Base-by-base conservation (phyloP, 64 coral and sea anemone species). In the Stichodactyla helianthus region DNA sequence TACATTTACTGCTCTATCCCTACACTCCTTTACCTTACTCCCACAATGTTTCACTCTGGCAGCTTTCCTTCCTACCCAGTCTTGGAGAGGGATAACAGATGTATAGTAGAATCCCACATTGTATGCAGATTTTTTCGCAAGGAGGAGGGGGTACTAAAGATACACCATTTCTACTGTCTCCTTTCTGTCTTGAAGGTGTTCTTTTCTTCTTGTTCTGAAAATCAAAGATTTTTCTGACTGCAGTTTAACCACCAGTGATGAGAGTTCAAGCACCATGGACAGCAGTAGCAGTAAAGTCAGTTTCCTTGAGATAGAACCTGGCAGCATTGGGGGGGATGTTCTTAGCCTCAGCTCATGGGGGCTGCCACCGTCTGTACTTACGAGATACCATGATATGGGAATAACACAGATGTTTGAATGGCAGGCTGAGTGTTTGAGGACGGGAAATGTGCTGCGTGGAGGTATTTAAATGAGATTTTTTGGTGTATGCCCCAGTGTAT, bases 361-460 rank as follows among this genome's bases (percentile, higher is more conserved):
- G 23, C 82, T 99, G 14, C 93, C 97, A 4, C 74, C 88, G 15
- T 67, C 80, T 2, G 90, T 99, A 18, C 88, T 95, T 10, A 77
- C 82, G 18, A 79, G 86, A 54, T 99, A 99, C 63, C 62, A 93
- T 52, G 88, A 99, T 16, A 85, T 90, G 76, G 93, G 93, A 6
- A 99, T 99, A n/a, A 95, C 97, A 25, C 81, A 86, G 19, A 99
- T 99, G 97, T 99, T 99, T 86, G 88, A 99, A 50, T 99, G 97
- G 97, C 97, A 99, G 51, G 93, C 93, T 54, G 89, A 90, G 54
- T 99, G 97, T 91, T 85, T 99, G 17, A 67, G 88, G 50, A 99
- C 88, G 82, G 97, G 97, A 55, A 99, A 91, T 89, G 97, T 95
- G 18, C 79, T 99, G 22, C 89, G 55, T 61, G 97, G 97, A 93